Evolutionary conservation across 2,113 vertebrate genomes (phyloP).

Genomic region (Pao palembangensis): DNA sequence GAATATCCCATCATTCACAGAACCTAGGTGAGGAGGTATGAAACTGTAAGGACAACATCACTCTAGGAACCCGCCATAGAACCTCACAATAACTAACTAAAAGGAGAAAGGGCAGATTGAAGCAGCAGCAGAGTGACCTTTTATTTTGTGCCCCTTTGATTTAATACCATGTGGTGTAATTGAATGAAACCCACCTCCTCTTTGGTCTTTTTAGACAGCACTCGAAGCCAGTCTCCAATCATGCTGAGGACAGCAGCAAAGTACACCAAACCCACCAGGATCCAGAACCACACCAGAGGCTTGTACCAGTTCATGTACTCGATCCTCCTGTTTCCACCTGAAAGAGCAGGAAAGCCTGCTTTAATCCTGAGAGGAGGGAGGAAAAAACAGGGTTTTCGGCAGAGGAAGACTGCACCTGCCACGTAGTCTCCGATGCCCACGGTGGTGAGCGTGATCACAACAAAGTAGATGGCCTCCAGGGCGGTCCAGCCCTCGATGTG

Average conservation of each 20-base stretch:
- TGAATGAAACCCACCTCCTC: constrained; percentile 84
- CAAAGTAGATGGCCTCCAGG: constrained; percentile 96
- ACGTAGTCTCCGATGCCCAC: constrained; percentile 98
- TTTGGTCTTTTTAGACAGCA: constrained; percentile 97
- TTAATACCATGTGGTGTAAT: constrained; percentile 27
- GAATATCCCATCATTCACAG: too few species aligned
- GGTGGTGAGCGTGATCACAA: constrained; percentile 95
- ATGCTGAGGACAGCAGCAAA: constrained; percentile 98
- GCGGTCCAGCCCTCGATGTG: constrained; percentile 92
- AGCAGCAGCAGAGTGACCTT: constrained; percentile 19
- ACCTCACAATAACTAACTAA: neutral
- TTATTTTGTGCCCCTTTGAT: constrained; percentile 22
- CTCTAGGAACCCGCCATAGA: too few species aligned
- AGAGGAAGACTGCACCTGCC: constrained; percentile 81
- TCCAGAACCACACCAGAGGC: constrained; percentile 97
- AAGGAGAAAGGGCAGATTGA: neutral
- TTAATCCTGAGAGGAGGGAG: neutral
- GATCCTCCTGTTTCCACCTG: constrained; percentile 87
- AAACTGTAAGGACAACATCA: too few species aligned
- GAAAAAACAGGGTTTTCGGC: neutral
- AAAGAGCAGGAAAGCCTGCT: constrained; percentile 15
- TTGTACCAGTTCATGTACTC: constrained; percentile 95
- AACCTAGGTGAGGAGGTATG: too few species aligned
- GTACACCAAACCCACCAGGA: constrained; percentile 95
- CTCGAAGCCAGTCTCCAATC: constrained; percentile 97